phyloP scores from a whole-genome alignment of 2,888 invertebrate genomes.

The Pseudolycoriella hygida region DNA sequence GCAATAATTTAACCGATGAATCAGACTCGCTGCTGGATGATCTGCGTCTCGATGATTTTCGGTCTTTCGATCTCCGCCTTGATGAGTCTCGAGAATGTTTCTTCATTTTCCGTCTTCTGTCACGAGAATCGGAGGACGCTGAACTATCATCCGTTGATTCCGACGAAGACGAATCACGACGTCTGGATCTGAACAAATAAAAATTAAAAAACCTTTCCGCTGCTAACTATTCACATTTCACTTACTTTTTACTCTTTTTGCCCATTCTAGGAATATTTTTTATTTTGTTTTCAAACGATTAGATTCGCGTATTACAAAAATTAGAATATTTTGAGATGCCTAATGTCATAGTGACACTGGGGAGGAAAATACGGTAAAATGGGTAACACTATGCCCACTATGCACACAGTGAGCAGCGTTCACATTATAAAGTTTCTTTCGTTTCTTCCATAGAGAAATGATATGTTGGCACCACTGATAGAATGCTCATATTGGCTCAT shows the following conservation, averaged over 20 bases:
- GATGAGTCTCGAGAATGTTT: not conserved
- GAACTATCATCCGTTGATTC: too few species aligned
- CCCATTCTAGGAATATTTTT: not conserved
- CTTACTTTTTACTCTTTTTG: slow-evolving; percentile 1
- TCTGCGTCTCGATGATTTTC: not conserved
- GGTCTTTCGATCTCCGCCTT: not conserved
- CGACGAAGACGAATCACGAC: not conserved
- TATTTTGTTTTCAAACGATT: not conserved
- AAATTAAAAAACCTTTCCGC: too few species aligned
- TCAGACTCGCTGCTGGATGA: not conserved
- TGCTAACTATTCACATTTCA: too few species aligned
- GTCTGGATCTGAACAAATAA: not conserved
- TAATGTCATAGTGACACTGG: too few species aligned
- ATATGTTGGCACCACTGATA: too few species aligned
- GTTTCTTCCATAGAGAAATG: too few species aligned
- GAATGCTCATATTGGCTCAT: too few species aligned
- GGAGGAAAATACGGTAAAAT: too few species aligned
- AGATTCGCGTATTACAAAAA: not conserved
- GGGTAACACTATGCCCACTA: too few species aligned
- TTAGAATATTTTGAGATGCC: too few species aligned
- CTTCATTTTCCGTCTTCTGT: not conserved
- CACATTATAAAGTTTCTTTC: too few species aligned
- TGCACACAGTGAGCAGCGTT: too few species aligned
- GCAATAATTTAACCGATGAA: slow-evolving; percentile 44
- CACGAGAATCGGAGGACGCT: not conserved